Evolutionary conservation across 2,113 vertebrate genomes (phyloP).

Genomic region (Eolophus roseicapilla): DNA sequence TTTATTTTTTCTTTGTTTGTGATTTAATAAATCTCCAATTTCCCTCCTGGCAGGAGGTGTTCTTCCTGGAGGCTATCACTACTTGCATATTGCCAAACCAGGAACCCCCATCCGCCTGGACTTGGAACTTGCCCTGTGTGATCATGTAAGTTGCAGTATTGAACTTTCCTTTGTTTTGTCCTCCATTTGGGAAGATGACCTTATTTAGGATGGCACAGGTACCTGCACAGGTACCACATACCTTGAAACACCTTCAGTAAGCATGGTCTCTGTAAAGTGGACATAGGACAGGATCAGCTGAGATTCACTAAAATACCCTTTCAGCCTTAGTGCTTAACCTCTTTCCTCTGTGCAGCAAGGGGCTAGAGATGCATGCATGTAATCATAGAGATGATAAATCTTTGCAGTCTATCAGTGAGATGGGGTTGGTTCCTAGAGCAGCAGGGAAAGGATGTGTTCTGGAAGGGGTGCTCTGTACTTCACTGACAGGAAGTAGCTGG

Average conservation of each 20-base stretch:
- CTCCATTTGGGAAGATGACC: background rate
- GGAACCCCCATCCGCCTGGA: slow-evolving; percentile 47
- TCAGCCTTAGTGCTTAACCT: background rate
- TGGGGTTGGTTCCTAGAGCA: background rate
- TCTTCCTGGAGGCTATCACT: slow-evolving; percentile 87
- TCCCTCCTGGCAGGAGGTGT: slow-evolving; percentile 76
- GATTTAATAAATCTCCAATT: background rate
- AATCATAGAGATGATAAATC: background rate
- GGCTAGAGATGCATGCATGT: background rate
- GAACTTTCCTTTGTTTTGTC: background rate
- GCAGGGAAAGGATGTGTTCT: background rate
- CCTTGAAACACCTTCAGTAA: background rate
- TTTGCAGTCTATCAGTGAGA: background rate
- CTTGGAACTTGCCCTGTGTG: slow-evolving; percentile 21
- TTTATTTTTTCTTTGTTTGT: background rate
- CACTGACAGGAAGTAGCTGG: background rate
- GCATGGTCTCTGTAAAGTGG: background rate
- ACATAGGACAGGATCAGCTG: background rate
- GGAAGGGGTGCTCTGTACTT: background rate
- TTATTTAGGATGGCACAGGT: background rate
- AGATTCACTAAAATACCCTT: background rate
- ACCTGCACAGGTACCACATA: background rate
- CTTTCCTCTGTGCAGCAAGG: background rate
- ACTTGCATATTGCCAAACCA: slow-evolving; percentile 84
- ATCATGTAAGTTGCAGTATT: slow-evolving; percentile 74